Evolutionary conservation across 2,113 vertebrate genomes (phyloP).

Genomic region (Thermophis baileyi): DNA sequence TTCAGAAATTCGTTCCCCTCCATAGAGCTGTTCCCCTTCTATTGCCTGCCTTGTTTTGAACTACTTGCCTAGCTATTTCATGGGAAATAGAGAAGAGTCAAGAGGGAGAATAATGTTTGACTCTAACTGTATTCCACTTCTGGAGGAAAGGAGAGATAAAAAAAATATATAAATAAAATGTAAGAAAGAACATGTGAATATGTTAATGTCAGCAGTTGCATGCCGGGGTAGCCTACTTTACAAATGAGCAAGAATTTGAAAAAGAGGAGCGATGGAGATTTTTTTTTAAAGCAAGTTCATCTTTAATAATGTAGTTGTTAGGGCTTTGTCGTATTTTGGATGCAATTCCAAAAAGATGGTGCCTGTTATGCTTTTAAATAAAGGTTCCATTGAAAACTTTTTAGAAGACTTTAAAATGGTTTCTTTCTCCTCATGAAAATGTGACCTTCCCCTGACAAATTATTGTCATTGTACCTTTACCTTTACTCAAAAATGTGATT

Average conservation of each 20-base stretch:
- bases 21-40: neutral
- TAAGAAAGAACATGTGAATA: neutral
- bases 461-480: neutral
- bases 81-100: neutral
- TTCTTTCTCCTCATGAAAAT: neutral
- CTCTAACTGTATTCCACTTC: neutral
- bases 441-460: neutral
- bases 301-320: neutral
- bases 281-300: neutral
- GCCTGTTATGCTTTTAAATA: neutral
- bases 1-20: neutral
- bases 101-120: neutral
- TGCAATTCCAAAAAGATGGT: neutral
- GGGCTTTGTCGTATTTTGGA: neutral
- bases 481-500: neutral
- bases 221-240: neutral
- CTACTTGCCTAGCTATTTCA: neutral
- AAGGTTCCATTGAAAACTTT: neutral
- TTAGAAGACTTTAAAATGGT: neutral
- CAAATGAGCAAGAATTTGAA: neutral
- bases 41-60: neutral
- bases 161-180: neutral
- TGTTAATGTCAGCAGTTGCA: neutral
- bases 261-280: neutral
- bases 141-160: neutral